Evolutionary conservation across 2,113 vertebrate genomes (phyloP), one percentile per base, ranked within the genome.

Genomic region (Cheilinus undulatus): DNA sequence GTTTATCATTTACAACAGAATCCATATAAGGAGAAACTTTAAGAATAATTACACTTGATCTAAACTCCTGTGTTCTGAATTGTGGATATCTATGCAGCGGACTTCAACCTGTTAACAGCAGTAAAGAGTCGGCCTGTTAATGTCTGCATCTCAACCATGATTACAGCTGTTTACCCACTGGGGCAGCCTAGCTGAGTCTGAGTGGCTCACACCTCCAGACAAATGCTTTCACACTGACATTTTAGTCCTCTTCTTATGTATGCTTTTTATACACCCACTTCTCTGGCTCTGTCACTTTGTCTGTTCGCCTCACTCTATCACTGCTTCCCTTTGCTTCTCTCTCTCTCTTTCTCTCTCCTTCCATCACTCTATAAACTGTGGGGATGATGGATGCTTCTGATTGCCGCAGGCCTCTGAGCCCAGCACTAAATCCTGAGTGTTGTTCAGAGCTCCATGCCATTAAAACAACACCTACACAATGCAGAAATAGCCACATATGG

Each of bases 141-240:
- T 71, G 64, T 68, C 68, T 72, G 60, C 46, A 13, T 48, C 64
- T 69, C 48, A 82, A 67, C 71, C 62, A 63, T 87, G 86, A 86
- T 86, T 83, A 83, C 72, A 80, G 86, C 62, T 76, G 79, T 83
- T 90, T 80, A 81, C 52, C 75, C 75, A 82, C 63, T 51, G 65
- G 67, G 70, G 24, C 73, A 71, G 53, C 23, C 0, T 34, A 71
- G 67, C 68, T 27, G 36, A 19, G 80, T 85, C 76, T 69, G 65
- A 89, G 81, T 86, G 81, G 72, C 80, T 90, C 86, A 63, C 80
- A 90, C 75, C 76, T 86, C 76, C 82, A 85, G 66, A 86, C 53
- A 68, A 82, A 86, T 72, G 70, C 71, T 84, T 82, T 69, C 64
- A 64, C 66, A 23, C 50, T 77, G 75, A 85, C 86, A 90, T 88